Evolutionary conservation across 2,888 invertebrate species (phyloP).

Genomic region (Ommatoiulus sabulosus): DNA sequence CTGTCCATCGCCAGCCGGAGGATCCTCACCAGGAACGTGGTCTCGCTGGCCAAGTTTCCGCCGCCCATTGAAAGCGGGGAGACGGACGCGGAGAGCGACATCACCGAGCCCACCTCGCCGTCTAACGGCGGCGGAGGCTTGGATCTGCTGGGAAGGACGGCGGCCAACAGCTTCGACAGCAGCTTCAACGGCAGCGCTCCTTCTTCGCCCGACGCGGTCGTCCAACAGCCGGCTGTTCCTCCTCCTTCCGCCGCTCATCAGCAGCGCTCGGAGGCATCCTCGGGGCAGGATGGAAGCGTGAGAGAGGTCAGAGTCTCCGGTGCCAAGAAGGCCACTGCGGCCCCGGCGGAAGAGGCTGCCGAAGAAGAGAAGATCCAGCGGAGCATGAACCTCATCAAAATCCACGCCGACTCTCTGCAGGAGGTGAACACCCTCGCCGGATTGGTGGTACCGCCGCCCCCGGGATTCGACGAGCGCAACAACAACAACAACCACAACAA

Average conservation of each 20-base stretch:
- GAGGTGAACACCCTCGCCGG: constrained; percentile 63
- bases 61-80: constrained; percentile 77
- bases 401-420: constrained; percentile 66
- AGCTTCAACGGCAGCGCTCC: constrained; percentile 45
- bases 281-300: neutral
- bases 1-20: constrained; percentile 55
- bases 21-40: constrained; percentile 76
- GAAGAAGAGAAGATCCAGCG: constrained; percentile 65
- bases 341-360: neutral
- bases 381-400: constrained; percentile 66
- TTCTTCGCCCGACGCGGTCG: neutral
- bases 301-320: neutral
- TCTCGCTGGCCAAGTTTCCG: constrained; percentile 82
- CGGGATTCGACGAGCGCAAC: constrained; percentile 63
- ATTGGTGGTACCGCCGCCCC: constrained; percentile 59
- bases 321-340: neutral
- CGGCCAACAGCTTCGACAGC: constrained; percentile 50
- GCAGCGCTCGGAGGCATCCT: neutral
- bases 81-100: constrained; percentile 73
- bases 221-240: neutral
- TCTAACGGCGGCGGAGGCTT: neutral
- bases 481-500: no score
- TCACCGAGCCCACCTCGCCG: constrained; percentile 61
- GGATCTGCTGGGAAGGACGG: no score
- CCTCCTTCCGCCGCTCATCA: neutral